These are phyloP conservation scores for Cervus canadensis DNA, from an alignment of 2,113 vertebrate genomes.

Conservation along the genomic window DNA sequence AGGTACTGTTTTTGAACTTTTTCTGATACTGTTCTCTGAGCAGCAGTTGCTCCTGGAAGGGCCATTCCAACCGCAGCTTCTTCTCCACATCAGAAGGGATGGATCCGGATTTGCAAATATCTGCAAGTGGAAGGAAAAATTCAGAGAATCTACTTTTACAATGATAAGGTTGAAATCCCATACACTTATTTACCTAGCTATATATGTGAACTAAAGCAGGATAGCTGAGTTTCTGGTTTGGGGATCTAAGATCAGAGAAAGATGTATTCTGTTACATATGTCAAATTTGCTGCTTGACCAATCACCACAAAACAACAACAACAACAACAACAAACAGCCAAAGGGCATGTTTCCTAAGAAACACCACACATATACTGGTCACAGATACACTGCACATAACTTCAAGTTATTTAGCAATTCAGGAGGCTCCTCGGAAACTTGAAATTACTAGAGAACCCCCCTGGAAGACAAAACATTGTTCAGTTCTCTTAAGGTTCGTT, in stretches of 20 bases:
- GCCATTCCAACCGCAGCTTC: slow-evolving; percentile 76
- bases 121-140: slow-evolving; percentile 53
- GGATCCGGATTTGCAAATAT: slow-evolving; percentile 46
- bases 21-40: slow-evolving; percentile 70
- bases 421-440: background rate
- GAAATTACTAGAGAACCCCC: background rate
- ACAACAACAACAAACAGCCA: background rate
- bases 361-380: background rate
- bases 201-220: background rate
- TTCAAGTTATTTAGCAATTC: background rate
- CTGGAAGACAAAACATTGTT: background rate
- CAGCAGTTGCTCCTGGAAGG: slow-evolving; percentile 76
- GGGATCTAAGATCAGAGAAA: background rate
- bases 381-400: background rate
- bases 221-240: background rate
- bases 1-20: slow-evolving; percentile 79
- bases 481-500: background rate
- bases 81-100: slow-evolving; percentile 54
- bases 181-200: background rate
- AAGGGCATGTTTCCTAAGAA: background rate
- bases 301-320: background rate
- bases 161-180: background rate
- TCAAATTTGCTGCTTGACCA: background rate
- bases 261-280: background rate
- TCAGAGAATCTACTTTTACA: background rate